Evolutionary conservation across 2,888 invertebrate species (phyloP).

Genomic region (Tenodera sinensis): DNA sequence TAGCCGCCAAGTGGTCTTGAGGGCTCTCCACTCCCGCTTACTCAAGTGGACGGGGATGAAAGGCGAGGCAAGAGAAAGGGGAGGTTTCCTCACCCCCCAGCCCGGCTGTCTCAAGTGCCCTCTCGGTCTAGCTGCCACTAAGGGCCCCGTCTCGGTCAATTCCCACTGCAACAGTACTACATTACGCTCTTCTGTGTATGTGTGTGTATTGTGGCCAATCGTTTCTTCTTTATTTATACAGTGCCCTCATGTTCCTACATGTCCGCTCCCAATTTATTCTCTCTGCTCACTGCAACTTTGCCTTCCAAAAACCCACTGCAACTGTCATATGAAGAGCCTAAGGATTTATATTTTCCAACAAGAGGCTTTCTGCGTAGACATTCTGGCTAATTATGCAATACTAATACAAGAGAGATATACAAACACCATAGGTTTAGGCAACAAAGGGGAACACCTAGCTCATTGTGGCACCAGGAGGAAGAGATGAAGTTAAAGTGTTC

Average conservation of each 20-base stretch:
- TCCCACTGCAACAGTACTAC: background rate
- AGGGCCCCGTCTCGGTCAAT: background rate
- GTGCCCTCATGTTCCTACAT: background rate
- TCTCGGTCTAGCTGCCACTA: background rate
- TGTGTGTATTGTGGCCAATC: background rate
- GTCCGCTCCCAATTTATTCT: background rate
- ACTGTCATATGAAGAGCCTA: too few species aligned
- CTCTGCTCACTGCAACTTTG: background rate
- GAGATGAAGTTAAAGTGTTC: too few species aligned
- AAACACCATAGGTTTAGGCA: too few species aligned
- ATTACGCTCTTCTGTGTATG: background rate
- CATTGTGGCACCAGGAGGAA: too few species aligned
- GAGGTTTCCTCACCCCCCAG: background rate
- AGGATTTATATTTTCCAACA: too few species aligned
- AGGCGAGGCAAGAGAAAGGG: slow-evolving; percentile 8
- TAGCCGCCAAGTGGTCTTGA: slow-evolving; percentile 16
- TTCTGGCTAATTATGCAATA: too few species aligned
- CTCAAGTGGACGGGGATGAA: slow-evolving; percentile 12
- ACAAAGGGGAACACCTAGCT: too few species aligned
- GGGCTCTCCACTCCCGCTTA: slow-evolving; percentile 1
- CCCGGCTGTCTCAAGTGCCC: background rate
- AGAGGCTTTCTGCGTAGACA: too few species aligned
- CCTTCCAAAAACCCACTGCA: background rate
- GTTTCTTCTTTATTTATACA: background rate
- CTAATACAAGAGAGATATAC: too few species aligned